Evolutionary conservation across 1,140 invertebrate genomes (phyloP).

Genomic region (Brachionus asplanchnoidis): DNA sequence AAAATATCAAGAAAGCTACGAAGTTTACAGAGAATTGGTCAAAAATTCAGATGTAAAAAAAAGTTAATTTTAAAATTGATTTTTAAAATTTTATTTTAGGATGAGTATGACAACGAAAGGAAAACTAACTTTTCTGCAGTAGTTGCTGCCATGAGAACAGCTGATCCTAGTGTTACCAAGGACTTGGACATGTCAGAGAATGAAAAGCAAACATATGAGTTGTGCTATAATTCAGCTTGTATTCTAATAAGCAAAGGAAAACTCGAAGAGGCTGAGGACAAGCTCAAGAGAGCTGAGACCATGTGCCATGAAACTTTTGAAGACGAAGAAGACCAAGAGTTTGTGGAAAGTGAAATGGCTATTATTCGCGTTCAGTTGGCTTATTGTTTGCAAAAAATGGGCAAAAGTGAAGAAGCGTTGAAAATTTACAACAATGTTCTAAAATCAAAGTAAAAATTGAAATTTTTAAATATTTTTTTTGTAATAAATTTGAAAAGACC

Average conservation of each 20-base stretch:
- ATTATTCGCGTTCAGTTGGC: conserved; percentile 84
- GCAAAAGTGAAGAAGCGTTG: conserved; percentile 62
- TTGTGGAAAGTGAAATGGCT: conserved; percentile 78
- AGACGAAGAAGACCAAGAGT: conserved; percentile 80
- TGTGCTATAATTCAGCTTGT: conserved; percentile 82
- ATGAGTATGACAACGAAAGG: conserved; percentile 89
- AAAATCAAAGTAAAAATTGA: conserved; percentile 54
- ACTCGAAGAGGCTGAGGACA: conserved; percentile 71
- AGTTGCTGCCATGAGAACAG: conserved; percentile 58
- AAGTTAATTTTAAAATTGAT: conserved; percentile 39
- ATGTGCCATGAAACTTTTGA: conserved; percentile 73
- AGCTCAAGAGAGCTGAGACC: conserved; percentile 72
- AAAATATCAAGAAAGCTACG: conserved; percentile 74
- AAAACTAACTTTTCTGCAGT: conserved; percentile 86
- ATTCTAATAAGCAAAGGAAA: conserved; percentile 68
- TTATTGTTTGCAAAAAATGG: conserved; percentile 74
- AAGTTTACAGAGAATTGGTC: conserved; percentile 67
- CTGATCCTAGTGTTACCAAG: conserved; percentile 46
- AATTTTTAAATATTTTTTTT: not conserved
- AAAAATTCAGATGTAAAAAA: conserved; percentile 51
- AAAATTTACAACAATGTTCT: conserved; percentile 73
- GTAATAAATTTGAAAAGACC: conserved; percentile 48
- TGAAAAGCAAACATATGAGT: conserved; percentile 71
- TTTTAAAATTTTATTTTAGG: conserved; percentile 56
- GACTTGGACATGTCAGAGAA: conserved; percentile 60